Evolutionary conservation across 2,797 vertebrate genomes (phyloP), one percentile per base, ranked within the genome.

Genomic region (Melanogrammus aeglefinus): DNA sequence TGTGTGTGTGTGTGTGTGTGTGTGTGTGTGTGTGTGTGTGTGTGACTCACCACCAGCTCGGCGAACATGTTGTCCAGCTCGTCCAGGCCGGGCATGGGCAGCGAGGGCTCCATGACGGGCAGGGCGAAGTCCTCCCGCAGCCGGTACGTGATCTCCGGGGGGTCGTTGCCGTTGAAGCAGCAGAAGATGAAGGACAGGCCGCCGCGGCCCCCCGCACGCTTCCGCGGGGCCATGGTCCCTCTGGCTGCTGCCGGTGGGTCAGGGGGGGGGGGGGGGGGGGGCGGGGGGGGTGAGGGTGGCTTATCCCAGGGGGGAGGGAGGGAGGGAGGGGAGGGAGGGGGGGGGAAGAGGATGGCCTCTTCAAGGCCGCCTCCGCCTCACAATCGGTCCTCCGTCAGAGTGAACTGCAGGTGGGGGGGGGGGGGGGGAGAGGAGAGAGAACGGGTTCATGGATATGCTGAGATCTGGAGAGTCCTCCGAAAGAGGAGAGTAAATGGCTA

Each of bases 141-240:
- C 80, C 94, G 95, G 91, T 99, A 99, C 0, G 98, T 99, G 94
- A 99, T 99, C 95, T 99, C 98, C 0, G 97, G 97, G 87, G 98
- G 97, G 85, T 99, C 97, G 0, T 90, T 97, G 92, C 94, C 95
- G 88, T 97, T 96, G 86, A 98, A 99, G 93, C 97, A 99, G 94
- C 98, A 99, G 91, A 98, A 98, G 91, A 99, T 94, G 91, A 97
- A 97, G 44, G 97, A 98, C 86, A 96, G 93, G 47, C 94, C 91
- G 2, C 93, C 80, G 0, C 92, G 88, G 77, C 96, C 36, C 36
- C 95, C 89, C 74, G 94, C 78, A 75, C 98, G 96, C 89, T 99
- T 99, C 80, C 97, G 95, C 39, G 97, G 98, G 76, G 97, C 96
- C 98, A 99, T 99, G 93, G 93, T 88, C 90, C 79, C 80, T 74